Evolutionary conservation across 2,113 vertebrate genomes (phyloP).

Genomic region (Steatornis caripensis): DNA sequence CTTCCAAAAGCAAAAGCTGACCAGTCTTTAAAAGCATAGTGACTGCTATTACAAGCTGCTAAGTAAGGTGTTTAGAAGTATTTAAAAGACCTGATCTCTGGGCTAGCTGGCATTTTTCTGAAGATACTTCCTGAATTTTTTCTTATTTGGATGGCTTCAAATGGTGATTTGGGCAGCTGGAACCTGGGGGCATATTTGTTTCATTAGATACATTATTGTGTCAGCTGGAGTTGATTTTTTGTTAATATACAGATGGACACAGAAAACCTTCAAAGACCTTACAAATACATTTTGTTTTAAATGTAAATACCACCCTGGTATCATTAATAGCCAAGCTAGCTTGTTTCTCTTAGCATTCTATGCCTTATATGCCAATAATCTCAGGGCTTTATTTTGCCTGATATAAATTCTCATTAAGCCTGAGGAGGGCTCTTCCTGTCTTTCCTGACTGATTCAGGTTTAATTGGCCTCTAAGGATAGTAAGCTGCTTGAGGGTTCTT

Average conservation of each 20-base stretch:
- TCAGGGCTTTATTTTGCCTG: conserved; percentile 12
- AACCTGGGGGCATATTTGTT: conserved; percentile 34
- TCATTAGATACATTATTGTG: conserved; percentile 51
- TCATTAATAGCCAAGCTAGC: conserved; percentile 20
- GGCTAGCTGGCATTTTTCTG: neutral
- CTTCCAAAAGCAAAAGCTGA: neutral
- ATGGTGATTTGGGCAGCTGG: conserved; percentile 28
- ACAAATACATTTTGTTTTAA: conserved; percentile 54
- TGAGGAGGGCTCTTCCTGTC: conserved; percentile 30
- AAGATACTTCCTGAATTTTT: neutral
- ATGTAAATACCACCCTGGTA: conserved; percentile 28
- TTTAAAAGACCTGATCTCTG: neutral
- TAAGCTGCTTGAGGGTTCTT: conserved; percentile 45
- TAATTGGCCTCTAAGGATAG: conserved; percentile 61
- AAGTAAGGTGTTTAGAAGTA: neutral
- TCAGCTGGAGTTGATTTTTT: conserved; percentile 50
- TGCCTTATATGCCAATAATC: neutral
- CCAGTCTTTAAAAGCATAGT: neutral
- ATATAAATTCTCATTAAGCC: conserved; percentile 51
- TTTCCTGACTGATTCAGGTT: conserved; percentile 45
- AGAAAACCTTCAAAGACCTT: conserved; percentile 45
- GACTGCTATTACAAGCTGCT: neutral
- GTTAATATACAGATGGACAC: conserved; percentile 35
- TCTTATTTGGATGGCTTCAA: neutral
- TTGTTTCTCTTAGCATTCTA: conserved; percentile 6